Evolutionary conservation across 2,888 invertebrate genomes (phyloP), one percentile per base, ranked within the genome.

Genomic region (Nysson spinosus): DNA sequence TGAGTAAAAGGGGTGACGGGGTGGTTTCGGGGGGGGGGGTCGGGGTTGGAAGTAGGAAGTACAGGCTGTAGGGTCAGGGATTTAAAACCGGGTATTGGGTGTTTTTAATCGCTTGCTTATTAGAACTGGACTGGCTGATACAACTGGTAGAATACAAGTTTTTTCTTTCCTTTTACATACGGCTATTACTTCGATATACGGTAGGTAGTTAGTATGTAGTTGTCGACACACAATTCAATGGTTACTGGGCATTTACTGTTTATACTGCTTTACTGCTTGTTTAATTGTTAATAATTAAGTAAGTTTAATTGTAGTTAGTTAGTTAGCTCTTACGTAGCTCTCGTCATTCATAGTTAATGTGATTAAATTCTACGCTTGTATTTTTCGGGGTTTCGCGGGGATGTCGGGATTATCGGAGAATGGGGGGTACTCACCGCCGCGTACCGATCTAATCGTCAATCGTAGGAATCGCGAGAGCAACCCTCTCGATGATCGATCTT

Each of bases 201-300:
- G 86, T 86, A 85, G 86, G 86, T 86, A 86, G 82, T 79, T 87
- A 86, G 86, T 87, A 87, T 86, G 87, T 87, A 87, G 87, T 87
- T 87, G 87, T 87, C 87, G 87, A 87, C 87, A 87, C 87, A 87
- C 87, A 87, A 87, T 86, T 87, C 85, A 86, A 86, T 87, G 86
- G 82, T 87, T 86, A 87, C 83, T 85, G 84, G 85, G 83, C 81
- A 68, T 77, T 83, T 86, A 87, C 83, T 85, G 86, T 86, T 87
- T 86, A 86, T 86, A 87, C 84, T 85, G 86, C 78, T 86, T 86
- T 85, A 87, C 84, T 86, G 86, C 80, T 83, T 84, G 84, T 84
- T 84, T 86, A 85, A 86, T 86, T 84, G 84, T 86, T 86, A 84
- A 85, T 86, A 86, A 86, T 85, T 86, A 85, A 85, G 76, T 86